Evolutionary conservation across 2,797 vertebrate species (phyloP).

Genomic region (Sorex maritimensis): DNA sequence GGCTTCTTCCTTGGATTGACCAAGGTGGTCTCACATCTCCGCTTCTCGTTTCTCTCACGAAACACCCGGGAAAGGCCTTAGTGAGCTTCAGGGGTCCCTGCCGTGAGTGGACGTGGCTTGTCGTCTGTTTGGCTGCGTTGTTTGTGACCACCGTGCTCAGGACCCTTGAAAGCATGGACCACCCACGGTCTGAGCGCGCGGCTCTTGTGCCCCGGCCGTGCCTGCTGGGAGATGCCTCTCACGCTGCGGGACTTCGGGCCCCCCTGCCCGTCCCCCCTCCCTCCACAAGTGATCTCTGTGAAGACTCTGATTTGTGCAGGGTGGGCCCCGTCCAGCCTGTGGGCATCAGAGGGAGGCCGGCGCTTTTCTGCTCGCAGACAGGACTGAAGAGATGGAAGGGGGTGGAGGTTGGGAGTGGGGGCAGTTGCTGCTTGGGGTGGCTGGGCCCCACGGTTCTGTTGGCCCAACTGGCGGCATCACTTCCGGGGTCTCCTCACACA

Average conservation of each 20-base stretch:
- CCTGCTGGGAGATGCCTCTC: neutral
- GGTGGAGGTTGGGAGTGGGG: too few species aligned
- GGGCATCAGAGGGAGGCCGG: too few species aligned
- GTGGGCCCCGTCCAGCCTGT: too few species aligned
- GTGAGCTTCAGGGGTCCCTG: constrained; percentile 8
- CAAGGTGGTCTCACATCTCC: neutral
- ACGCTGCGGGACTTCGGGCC: too few species aligned
- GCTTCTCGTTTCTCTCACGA: neutral
- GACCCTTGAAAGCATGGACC: neutral
- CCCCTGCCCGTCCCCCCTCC: too few species aligned
- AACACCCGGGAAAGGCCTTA: neutral
- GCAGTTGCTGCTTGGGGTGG: too few species aligned
- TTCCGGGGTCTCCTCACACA: neutral
- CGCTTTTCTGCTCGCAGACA: too few species aligned
- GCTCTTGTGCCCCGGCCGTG: neutral
- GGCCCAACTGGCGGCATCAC: too few species aligned
- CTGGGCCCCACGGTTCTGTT: too few species aligned
- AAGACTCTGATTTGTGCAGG: too few species aligned
- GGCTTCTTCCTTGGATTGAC: constrained; percentile 15
- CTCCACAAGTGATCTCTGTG: too few species aligned
- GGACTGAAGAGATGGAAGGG: too few species aligned
- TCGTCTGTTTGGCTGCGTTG: neutral
- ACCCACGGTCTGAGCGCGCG: neutral
- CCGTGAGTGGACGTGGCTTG: neutral
- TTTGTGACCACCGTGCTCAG: neutral